Conservation (phyloP, 1,140 invertebrate species). For the Leucophenga varia region DNA sequence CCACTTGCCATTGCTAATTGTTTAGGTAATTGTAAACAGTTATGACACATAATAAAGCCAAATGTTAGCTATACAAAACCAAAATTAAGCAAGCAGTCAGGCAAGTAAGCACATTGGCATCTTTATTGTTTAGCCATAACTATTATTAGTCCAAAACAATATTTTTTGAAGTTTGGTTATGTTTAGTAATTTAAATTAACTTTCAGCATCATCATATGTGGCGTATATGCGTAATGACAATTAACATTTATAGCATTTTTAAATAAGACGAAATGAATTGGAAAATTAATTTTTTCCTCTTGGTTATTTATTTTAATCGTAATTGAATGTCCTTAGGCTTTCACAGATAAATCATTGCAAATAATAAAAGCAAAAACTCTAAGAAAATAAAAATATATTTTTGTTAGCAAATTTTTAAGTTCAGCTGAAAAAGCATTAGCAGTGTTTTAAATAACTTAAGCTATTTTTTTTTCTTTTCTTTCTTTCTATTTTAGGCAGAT, state of each 20-base stretch:
- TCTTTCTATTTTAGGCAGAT: too few species aligned
- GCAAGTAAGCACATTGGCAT: background rate
- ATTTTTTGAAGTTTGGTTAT: conserved; percentile 1
- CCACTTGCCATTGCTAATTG: too few species aligned
- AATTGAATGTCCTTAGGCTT: too few species aligned
- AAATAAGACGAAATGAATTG: background rate
- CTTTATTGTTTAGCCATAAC: background rate
- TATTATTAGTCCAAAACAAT: background rate
- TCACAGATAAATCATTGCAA: too few species aligned
- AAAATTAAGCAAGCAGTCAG: background rate
- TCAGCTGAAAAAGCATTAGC: background rate
- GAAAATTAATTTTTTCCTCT: conserved; percentile 31
- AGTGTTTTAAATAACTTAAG: background rate
- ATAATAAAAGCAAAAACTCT: too few species aligned
- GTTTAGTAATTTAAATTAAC: too few species aligned
- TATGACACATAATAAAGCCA: too few species aligned
- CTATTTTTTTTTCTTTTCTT: too few species aligned
- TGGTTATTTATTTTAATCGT: too few species aligned
- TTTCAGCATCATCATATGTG: too few species aligned
- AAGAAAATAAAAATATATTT: too few species aligned
- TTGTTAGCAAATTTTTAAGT: background rate
- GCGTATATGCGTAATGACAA: conserved; percentile 24
- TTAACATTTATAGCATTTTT: conserved; percentile 50
- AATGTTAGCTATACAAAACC: conserved; percentile 6
- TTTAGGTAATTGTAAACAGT: too few species aligned